phyloP scores from a whole-genome alignment of 2,797 vertebrate species.

The Crocidura indochinensis region DNA sequence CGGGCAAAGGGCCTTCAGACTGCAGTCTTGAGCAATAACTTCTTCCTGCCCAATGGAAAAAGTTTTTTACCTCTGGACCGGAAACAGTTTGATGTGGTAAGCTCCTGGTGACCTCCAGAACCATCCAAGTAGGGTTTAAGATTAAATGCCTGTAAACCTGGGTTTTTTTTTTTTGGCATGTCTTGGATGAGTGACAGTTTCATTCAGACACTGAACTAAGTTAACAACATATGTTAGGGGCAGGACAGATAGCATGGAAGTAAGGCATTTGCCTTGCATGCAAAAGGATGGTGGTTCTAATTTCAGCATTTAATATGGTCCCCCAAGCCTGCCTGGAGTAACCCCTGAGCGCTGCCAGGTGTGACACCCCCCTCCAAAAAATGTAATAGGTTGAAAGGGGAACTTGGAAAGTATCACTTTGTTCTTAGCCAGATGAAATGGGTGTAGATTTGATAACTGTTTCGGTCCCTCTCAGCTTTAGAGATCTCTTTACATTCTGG shows the following conservation, averaged over 20 bases:
- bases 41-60: constrained; percentile 85
- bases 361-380: too few relatives aligned
- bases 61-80: constrained; percentile 89
- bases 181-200: background rate
- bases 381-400: background rate
- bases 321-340: too few relatives aligned
- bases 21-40: constrained; percentile 91
- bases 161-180: background rate
- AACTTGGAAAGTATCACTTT: background rate
- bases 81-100: constrained; percentile 92
- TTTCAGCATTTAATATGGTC: too few relatives aligned
- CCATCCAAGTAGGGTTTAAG: background rate
- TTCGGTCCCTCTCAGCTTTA: background rate
- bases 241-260: too few relatives aligned
- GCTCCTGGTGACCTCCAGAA: constrained; percentile 57
- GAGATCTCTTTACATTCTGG: background rate
- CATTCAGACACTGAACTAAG: background rate
- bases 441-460: background rate
- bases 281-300: too few relatives aligned
- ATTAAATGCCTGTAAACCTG: fast-evolving
- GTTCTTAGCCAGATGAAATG: background rate
- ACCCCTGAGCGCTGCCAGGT: too few relatives aligned
- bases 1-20: constrained; percentile 91
- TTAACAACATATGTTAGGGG: background rate
- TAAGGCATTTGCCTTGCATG: too few relatives aligned